Evolutionary conservation across 2,888 invertebrate genomes (phyloP).

Genomic region (Leptopterna dolabrata): DNA sequence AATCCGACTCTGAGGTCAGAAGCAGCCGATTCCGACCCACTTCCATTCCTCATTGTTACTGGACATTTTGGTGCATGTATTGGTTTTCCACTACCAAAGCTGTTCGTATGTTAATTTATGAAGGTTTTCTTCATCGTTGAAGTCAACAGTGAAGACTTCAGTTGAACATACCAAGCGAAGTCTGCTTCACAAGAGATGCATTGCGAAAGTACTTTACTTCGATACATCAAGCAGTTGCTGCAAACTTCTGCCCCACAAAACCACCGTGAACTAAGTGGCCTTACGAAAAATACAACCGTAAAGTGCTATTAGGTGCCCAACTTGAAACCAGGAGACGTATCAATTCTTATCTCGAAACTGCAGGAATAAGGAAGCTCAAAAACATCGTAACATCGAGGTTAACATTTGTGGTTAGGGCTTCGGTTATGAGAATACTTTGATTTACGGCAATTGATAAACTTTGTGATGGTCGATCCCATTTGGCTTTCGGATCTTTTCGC

Average conservation of each 20-base stretch:
- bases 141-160: no score
- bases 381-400: background rate
- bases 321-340: background rate
- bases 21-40: no score
- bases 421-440: slow-evolving; percentile 28
- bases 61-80: no score
- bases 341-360: background rate
- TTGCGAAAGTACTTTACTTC: no score
- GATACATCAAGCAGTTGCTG: no score
- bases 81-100: no score
- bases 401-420: background rate
- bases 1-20: no score
- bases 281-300: background rate
- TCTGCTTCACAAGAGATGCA: no score
- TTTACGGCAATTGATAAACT: background rate
- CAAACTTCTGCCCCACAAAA: background rate
- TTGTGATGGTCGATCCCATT: background rate
- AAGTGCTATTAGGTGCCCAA: background rate
- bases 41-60: no score
- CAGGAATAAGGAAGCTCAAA: background rate
- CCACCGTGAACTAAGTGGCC: background rate
- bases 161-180: no score
- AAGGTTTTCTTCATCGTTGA: no score
- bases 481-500: background rate
- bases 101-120: no score